These are phyloP conservation scores for Oscheius sp. DNA, from an alignment of 2,888 invertebrate genomes.

Conservation along the genomic window DNA sequence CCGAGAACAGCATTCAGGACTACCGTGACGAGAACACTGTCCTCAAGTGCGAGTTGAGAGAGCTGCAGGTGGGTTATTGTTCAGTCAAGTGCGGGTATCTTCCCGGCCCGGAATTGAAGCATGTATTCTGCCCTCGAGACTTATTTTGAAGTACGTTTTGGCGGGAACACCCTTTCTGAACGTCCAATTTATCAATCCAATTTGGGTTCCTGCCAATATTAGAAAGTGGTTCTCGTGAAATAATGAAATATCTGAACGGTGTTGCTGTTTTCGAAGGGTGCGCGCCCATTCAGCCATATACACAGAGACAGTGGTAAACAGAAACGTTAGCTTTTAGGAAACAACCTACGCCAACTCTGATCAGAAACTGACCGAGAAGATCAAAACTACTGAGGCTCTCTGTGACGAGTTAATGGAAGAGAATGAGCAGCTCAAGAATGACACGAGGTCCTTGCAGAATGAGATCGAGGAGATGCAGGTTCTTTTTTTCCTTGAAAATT, in stretches of 20 bases:
- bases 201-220: neutral
- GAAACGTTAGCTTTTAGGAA: slow-evolving; percentile 39
- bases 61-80: slow-evolving; percentile 76
- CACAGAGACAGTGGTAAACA: no score
- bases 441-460: slow-evolving; percentile 90
- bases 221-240: neutral
- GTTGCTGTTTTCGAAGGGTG: no score
- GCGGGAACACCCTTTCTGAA: no score
- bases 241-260: no score
- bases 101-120: neutral
- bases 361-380: slow-evolving; percentile 84
- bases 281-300: no score
- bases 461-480: slow-evolving; percentile 97
- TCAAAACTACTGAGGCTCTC: slow-evolving; percentile 88
- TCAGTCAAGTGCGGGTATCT: neutral
- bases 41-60: slow-evolving; percentile 81
- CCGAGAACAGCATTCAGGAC: slow-evolving; percentile 67
- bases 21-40: slow-evolving; percentile 83
- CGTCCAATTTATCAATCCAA: neutral
- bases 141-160: no score
- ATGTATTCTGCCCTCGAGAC: no score
- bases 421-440: slow-evolving; percentile 77
- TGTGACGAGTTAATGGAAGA: slow-evolving; percentile 90
- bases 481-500: neutral
- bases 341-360: slow-evolving; percentile 73